Evolutionary conservation across 2,888 invertebrate genomes (phyloP).

Genomic region (Tryphoninae sp.): DNA sequence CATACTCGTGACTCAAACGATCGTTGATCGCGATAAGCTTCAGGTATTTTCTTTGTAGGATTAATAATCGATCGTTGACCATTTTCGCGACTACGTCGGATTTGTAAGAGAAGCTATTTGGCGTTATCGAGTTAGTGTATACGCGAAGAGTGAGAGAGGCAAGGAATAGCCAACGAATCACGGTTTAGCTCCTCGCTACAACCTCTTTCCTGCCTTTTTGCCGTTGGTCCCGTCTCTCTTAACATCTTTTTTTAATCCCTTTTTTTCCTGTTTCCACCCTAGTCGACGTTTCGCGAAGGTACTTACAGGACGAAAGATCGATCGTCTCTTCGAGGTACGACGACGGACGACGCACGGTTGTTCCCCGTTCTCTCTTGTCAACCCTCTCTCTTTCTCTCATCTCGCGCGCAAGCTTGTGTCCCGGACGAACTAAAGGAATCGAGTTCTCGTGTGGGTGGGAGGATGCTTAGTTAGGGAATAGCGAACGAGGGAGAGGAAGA

Average conservation of each 20-base stretch:
- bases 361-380: neutral
- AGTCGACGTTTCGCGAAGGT: conserved; percentile 42
- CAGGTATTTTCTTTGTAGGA: no score
- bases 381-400: neutral
- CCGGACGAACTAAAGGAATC: conserved; percentile 51
- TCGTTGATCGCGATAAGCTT: no score
- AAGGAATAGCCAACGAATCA: conserved; percentile 42
- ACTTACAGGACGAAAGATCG: conserved; percentile 58
- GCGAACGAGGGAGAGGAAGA: conserved; percentile 8
- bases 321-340: conserved; percentile 50
- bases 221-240: neutral
- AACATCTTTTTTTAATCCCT: conserved; percentile 18
- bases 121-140: conserved; percentile 42
- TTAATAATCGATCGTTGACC: neutral
- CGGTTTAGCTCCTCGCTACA: conserved; percentile 24
- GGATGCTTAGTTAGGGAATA: conserved; percentile 45
- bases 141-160: conserved; percentile 16
- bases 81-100: neutral
- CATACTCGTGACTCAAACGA: no score
- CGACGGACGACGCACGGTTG: conserved; percentile 26
- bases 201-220: conserved; percentile 23
- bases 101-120: conserved; percentile 27
- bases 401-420: neutral
- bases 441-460: neutral
- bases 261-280: conserved; percentile 29